These are phyloP conservation scores for Catharus fuscescens DNA, from an alignment of 2,113 vertebrate species.

Conservation along the genomic window DNA sequence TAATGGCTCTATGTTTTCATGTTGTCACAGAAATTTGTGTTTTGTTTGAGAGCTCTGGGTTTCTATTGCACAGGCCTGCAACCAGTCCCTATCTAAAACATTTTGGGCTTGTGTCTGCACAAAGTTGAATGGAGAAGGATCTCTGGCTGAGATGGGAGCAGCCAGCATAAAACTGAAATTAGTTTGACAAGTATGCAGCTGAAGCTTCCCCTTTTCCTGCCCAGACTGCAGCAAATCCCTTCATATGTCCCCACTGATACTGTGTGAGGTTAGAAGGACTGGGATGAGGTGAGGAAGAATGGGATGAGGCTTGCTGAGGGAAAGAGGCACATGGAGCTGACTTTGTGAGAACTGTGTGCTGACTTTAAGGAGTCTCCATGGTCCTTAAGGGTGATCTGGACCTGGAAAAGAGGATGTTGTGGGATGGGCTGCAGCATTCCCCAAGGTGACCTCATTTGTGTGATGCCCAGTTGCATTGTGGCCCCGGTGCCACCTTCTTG, in stretches of 20 bases:
- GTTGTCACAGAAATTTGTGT: neutral
- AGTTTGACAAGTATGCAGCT: neutral
- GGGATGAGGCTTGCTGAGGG: neutral
- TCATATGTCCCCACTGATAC: neutral
- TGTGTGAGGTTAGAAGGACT: neutral
- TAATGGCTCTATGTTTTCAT: fast-evolving
- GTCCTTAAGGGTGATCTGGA: neutral
- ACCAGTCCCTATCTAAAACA: neutral
- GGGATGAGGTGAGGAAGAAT: neutral
- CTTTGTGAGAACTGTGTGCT: neutral
- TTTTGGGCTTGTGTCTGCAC: neutral
- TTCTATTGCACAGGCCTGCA: neutral
- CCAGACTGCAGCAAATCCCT: neutral
- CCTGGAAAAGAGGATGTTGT: neutral
- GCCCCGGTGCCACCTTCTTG: neutral
- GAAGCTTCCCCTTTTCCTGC: neutral
- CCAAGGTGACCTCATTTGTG: neutral
- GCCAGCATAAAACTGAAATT: neutral
- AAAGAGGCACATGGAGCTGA: neutral
- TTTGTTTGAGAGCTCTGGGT: neutral
- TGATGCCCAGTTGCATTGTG: neutral
- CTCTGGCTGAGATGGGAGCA: neutral
- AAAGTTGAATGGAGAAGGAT: neutral
- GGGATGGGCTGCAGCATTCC: fast-evolving
- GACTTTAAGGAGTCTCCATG: neutral